Base-by-base conservation (phyloP, 1,140 invertebrate genomes). In the Oncopodura yosiiana region DNA sequence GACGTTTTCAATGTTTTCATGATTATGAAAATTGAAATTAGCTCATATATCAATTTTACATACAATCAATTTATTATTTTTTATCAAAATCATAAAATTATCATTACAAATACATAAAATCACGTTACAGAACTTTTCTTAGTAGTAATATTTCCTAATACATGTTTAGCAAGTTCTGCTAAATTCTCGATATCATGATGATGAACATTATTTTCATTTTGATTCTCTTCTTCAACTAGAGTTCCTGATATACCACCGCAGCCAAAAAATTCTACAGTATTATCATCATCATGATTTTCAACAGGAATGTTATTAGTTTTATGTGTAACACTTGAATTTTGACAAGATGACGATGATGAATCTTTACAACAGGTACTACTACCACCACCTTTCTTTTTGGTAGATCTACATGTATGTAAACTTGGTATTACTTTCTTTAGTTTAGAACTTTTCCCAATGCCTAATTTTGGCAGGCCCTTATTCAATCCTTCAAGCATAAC, bases 401-500 rank as follows among this genome's bases (percentile, higher is more conserved):
- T 24, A 23, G 5, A 9, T 24, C 30, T 26, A 8, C 16, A 39
- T 45, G 39, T 23, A 45, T 6, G 18, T 11, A 29, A 21, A 6
- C 39, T 14, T 11, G 16, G 12, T 16, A 27, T 1, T 11, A 21
- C 37, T 27, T 16, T 30, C 38, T 29, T 34, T 27, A 27, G 2
- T 72, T 86, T 87, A 37, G 82, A 87, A 50, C 79, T 82, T 71
- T 92, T 92, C 6, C 86, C 85, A 44, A 91, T 84, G 2, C 86
- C 87, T 37, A 91, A 71, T 69, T 80, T 86, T 2, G 94, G 92
- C 39, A 90, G 68, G 11, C 94, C 94, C 67, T 85, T 83, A 70
- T 97, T 98, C 0, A 99, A 74, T 9, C 95, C 94, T 77, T 97
- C 90, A 4, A 99, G 73, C 44, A 99, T 74, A 2, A 94, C 79